phyloP scores from a whole-genome alignment of 2,888 invertebrate species.

The Acanthosepion lycidas region DNA sequence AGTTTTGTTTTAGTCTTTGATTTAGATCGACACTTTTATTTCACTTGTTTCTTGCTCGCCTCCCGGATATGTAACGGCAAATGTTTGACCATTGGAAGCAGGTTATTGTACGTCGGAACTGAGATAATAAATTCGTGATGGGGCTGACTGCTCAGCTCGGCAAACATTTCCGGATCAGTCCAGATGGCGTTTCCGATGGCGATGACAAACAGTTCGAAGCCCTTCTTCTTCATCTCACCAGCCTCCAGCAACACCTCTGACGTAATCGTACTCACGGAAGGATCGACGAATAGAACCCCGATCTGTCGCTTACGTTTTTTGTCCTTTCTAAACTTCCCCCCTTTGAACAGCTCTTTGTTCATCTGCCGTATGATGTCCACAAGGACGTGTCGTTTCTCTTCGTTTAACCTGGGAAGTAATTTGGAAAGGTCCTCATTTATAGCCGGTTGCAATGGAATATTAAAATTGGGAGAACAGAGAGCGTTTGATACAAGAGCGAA shows the following conservation, averaged over 20 bases:
- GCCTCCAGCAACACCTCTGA: background rate
- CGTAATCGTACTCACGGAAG: background rate
- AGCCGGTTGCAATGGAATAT: background rate
- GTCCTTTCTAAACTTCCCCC: background rate
- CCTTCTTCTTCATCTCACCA: background rate
- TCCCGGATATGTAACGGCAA: background rate
- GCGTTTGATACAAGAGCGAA: background rate
- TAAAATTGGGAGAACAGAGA: background rate
- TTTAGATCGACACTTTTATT: background rate
- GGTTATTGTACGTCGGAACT: background rate
- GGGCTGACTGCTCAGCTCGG: background rate
- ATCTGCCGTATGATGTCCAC: background rate
- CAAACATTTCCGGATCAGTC: background rate
- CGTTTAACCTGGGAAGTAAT: background rate
- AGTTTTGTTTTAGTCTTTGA: no score
- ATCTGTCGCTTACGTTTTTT: background rate
- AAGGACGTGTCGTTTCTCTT: background rate
- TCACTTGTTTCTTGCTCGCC: background rate
- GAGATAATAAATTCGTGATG: background rate
- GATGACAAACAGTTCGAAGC: conserved; percentile 13
- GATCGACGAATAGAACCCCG: background rate
- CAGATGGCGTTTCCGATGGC: background rate
- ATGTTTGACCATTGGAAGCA: background rate
- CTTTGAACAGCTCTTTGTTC: background rate
- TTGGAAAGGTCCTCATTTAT: background rate